phyloP scores from a whole-genome alignment of 2,888 invertebrate genomes.

The Antheraea assamensis region DNA sequence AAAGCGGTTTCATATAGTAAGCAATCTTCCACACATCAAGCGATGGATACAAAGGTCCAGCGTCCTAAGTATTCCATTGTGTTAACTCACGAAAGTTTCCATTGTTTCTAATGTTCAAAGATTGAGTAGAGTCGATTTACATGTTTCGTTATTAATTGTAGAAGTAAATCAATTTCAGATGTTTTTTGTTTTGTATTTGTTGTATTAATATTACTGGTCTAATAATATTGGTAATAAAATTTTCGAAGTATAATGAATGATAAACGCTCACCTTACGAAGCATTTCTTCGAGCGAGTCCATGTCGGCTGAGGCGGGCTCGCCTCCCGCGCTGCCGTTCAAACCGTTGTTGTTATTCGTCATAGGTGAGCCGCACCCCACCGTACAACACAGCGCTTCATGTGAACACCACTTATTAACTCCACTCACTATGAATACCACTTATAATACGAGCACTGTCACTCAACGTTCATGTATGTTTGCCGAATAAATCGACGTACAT shows the following conservation, averaged over 20 bases:
- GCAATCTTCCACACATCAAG: neutral
- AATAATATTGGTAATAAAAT: too few relatives aligned
- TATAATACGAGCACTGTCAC: slow-evolving; percentile 3
- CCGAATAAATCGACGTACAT: neutral
- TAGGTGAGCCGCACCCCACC: slow-evolving; percentile 71
- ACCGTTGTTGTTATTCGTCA: slow-evolving; percentile 85
- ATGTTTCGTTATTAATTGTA: neutral
- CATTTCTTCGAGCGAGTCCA: slow-evolving; percentile 91
- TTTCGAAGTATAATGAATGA: too few relatives aligned
- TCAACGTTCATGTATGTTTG: neutral
- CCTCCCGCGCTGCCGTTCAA: slow-evolving; percentile 82
- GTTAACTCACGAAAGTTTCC: neutral
- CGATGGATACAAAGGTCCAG: neutral
- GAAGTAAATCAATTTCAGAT: too few relatives aligned
- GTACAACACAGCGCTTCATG: slow-evolving; percentile 41
- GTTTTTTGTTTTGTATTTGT: too few relatives aligned
- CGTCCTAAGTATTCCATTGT: neutral
- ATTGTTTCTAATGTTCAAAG: neutral
- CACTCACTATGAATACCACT: slow-evolving; percentile 15
- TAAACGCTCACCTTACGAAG: slow-evolving; percentile 85
- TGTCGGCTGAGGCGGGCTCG: slow-evolving; percentile 84
- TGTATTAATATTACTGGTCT: too few relatives aligned
- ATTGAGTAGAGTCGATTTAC: neutral
- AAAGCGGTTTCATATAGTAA: neutral
- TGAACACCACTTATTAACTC: slow-evolving; percentile 13